Evolutionary conservation across 1,140 invertebrate genomes (phyloP).

Genomic region (Portunus trituberculatus): DNA sequence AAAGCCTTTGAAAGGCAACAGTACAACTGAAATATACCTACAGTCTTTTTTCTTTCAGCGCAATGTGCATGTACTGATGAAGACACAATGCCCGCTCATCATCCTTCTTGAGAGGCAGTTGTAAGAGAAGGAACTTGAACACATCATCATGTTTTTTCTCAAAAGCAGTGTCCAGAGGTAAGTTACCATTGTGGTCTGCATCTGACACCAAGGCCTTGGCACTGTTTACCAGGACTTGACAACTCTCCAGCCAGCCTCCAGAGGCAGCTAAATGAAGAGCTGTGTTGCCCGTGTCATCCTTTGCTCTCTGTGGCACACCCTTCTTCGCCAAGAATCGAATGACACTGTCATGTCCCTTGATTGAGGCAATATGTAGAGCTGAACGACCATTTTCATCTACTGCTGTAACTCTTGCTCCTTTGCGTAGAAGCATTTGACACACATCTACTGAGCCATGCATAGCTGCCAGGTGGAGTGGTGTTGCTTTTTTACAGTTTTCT

Average conservation of each 20-base stretch:
- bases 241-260: constrained; percentile 48
- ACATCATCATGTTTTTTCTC: constrained; percentile 62
- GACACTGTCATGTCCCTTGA: constrained; percentile 51
- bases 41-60: constrained; percentile 49
- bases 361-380: constrained; percentile 61
- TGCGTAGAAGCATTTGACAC: constrained; percentile 65
- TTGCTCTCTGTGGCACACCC: constrained; percentile 52
- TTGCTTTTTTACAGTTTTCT: constrained; percentile 56
- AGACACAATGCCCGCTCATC: constrained; percentile 27
- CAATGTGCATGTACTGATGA: constrained; percentile 63
- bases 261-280: constrained; percentile 64
- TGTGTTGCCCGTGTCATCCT: constrained; percentile 54
- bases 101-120: constrained; percentile 43
- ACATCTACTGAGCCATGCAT: constrained; percentile 65
- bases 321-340: constrained; percentile 42
- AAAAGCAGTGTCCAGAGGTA: constrained; percentile 63
- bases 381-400: constrained; percentile 47
- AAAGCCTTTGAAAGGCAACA: neutral
- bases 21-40: constrained; percentile 29
- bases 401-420: constrained; percentile 59
- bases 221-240: constrained; percentile 29
- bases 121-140: constrained; percentile 54
- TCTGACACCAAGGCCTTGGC: constrained; percentile 58
- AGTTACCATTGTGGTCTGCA: constrained; percentile 48
- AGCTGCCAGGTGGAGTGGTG: constrained; percentile 67